Evolutionary conservation across 92 coral and sea anemone genomes (phyloP).

Genomic region (Ricordea florida): DNA sequence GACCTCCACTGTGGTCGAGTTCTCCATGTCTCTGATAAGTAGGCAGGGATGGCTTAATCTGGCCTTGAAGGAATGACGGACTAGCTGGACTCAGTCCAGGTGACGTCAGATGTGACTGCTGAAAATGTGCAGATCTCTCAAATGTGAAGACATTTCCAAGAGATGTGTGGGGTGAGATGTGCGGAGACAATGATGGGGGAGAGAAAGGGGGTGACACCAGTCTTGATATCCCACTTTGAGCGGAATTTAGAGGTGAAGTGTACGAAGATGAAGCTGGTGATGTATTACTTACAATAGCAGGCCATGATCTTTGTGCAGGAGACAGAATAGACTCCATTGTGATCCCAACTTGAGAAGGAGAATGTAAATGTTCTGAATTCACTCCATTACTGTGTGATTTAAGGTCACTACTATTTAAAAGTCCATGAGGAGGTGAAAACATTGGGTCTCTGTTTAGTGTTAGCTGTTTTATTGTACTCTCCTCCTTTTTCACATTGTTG

Average conservation of each 20-base stretch:
- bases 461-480: constrained; percentile 48
- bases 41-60: constrained; percentile 59
- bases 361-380: constrained; percentile 74
- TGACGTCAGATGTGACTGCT: constrained; percentile 82
- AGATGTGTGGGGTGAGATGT: constrained; percentile 85
- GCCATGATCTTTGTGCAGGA: constrained; percentile 80
- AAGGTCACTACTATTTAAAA: constrained; percentile 51
- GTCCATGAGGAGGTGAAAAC: constrained; percentile 82
- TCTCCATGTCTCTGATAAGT: constrained; percentile 61
- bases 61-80: constrained; percentile 76
- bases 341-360: constrained; percentile 48
- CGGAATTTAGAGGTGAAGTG: constrained; percentile 82
- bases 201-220: constrained; percentile 88
- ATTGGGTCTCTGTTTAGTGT: constrained; percentile 82
- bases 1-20: constrained; percentile 57
- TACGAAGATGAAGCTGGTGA: constrained; percentile 67
- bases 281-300: constrained; percentile 42
- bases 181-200: constrained; percentile 90
- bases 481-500: constrained; percentile 45
- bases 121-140: constrained; percentile 85
- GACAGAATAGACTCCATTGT: constrained; percentile 75
- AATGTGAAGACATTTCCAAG: constrained; percentile 86
- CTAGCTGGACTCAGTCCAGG: constrained; percentile 92
- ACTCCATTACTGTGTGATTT: constrained; percentile 83
- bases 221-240: constrained; percentile 70